Conservation (phyloP, 2,113 vertebrate species). For the Coptodon rendalli region DNA sequence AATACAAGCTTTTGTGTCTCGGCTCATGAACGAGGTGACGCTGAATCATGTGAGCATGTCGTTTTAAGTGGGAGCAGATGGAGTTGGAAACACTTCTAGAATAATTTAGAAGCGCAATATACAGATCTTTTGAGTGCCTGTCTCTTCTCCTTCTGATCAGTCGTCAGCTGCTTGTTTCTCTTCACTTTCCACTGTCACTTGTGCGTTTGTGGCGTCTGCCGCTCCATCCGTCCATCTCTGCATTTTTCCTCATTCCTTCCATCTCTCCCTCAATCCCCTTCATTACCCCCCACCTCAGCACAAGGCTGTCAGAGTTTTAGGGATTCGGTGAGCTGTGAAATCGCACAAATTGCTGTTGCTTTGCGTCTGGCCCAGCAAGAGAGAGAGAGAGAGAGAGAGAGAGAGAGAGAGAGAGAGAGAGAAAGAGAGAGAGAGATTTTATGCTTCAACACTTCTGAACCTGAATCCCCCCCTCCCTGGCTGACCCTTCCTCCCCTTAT, state of each 20-base stretch:
- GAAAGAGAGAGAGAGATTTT: constrained; percentile 58
- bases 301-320: constrained; percentile 74
- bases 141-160: background rate
- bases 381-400: background rate
- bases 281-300: constrained; percentile 35
- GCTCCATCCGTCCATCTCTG: constrained; percentile 11
- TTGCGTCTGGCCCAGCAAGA: constrained; percentile 65
- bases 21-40: background rate
- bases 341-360: constrained; percentile 79
- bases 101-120: too few relatives aligned
- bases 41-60: background rate
- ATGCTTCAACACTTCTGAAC: constrained; percentile 78
- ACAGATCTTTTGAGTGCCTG: background rate
- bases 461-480: background rate
- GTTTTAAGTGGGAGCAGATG: background rate
- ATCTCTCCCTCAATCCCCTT: background rate
- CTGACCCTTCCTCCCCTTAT: constrained; percentile 24
- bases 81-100: background rate
- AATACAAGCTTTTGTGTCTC: background rate
- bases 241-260: constrained; percentile 1
- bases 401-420: background rate
- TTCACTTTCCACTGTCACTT: constrained; percentile 1
- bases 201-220: background rate
- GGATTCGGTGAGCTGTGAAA: constrained; percentile 75
- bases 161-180: background rate